phyloP scores from a whole-genome alignment of 2,888 invertebrate species.

The Tridacna crocea region DNA sequence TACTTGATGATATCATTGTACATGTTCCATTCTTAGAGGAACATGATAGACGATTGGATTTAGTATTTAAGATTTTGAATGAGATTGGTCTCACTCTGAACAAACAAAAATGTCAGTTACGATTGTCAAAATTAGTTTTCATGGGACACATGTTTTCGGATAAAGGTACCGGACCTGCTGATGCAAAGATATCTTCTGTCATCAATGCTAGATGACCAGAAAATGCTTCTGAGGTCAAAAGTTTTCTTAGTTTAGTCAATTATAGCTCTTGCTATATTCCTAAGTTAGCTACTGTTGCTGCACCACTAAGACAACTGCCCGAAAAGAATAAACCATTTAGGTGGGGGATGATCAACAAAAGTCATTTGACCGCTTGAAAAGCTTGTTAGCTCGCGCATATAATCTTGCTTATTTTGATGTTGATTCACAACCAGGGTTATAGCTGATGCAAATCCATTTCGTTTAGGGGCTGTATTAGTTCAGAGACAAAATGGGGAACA shows the following conservation, averaged over 20 bases:
- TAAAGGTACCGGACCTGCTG: slow-evolving; percentile 37
- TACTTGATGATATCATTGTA: slow-evolving; percentile 20
- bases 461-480: slow-evolving; percentile 34
- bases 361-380: slow-evolving; percentile 10
- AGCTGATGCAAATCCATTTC: slow-evolving; percentile 34
- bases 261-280: slow-evolving; percentile 42
- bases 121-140: slow-evolving; percentile 50
- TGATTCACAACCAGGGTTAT: slow-evolving; percentile 13
- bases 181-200: slow-evolving; percentile 29
- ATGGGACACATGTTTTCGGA: slow-evolving; percentile 44
- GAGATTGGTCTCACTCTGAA: slow-evolving; percentile 4
- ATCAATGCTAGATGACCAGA: slow-evolving; percentile 26
- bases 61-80: not conserved
- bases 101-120: slow-evolving; percentile 53
- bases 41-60: not conserved
- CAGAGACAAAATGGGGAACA: slow-evolving; percentile 39
- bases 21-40: not conserved
- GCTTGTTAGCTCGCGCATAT: not conserved
- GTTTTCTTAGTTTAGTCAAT: slow-evolving; percentile 37
- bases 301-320: not conserved
- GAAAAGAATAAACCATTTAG: not conserved
- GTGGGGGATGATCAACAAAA: slow-evolving; percentile 23
- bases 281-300: slow-evolving; percentile 37
- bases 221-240: slow-evolving; percentile 30
- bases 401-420: slow-evolving; percentile 25